A percentile compares a stretch with the other conserved stretches of the same genome.
Evolutionary conservation across 1,140 invertebrate species (phyloP).

Genomic region (Helicoverpa armigera): DNA sequence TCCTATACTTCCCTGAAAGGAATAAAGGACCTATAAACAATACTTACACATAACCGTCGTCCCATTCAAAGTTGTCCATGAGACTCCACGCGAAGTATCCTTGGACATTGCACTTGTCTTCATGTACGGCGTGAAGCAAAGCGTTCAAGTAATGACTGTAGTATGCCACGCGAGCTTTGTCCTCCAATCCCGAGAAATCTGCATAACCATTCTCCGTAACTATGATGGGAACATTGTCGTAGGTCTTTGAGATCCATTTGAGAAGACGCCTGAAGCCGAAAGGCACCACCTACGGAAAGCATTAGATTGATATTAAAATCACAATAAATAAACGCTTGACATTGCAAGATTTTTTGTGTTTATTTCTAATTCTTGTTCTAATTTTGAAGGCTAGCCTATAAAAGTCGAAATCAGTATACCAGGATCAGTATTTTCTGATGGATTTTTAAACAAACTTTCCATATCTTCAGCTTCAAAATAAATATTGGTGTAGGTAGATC

Average conservation of each 20-base stretch:
- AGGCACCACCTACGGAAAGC: constrained; percentile 76
- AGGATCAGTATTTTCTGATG: no score
- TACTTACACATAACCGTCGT: constrained; percentile 87
- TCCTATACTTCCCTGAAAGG: no score
- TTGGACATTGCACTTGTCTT: constrained; percentile 89
- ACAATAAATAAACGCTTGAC: neutral
- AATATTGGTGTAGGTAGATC: no score
- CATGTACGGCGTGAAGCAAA: constrained; percentile 80
- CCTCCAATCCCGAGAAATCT: constrained; percentile 82
- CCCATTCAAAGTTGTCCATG: constrained; percentile 93
- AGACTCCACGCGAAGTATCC: constrained; percentile 92
- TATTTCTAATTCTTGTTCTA: no score
- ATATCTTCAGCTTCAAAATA: no score
- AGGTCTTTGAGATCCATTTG: constrained; percentile 90
- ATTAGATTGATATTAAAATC: neutral
- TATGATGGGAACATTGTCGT: constrained; percentile 89
- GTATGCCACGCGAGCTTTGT: constrained; percentile 86
- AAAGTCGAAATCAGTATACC: no score
- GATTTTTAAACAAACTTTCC: no score
- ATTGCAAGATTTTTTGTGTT: no score
- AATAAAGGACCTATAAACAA: neutral
- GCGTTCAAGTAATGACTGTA: constrained; percentile 88
- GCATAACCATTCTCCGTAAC: constrained; percentile 92
- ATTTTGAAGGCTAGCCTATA: no score
- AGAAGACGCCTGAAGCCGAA: constrained; percentile 84